phyloP scores from a whole-genome alignment of 35 echinoderm and acorn worm species.

The Lytechinus pictus region DNA sequence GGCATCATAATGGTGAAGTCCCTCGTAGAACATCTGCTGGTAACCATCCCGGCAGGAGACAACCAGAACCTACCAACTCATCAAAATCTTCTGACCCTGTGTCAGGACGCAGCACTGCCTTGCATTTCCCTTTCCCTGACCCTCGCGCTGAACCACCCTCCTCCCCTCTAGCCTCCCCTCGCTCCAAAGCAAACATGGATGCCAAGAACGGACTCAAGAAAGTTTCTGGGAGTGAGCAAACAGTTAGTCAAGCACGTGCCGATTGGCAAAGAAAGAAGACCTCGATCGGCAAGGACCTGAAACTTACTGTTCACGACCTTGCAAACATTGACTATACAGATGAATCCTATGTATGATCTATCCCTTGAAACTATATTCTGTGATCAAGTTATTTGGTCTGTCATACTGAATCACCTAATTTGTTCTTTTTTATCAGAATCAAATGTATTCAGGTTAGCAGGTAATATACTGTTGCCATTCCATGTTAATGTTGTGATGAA shows the following conservation, averaged over 20 bases:
- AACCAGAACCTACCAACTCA: conserved; percentile 38
- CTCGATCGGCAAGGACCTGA: conserved; percentile 52
- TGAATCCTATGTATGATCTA: conserved; percentile 81
- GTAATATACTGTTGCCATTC: not conserved
- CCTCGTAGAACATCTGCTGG: conserved; percentile 36
- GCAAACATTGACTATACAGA: conserved; percentile 82
- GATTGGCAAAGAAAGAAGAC: conserved; percentile 68
- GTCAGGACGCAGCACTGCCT: not conserved
- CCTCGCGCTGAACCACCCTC: conserved; percentile 40
- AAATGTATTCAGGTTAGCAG: not conserved
- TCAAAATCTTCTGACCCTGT: conserved; percentile 26
- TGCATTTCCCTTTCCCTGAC: conserved; percentile 51
- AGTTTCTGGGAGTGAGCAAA: conserved; percentile 46
- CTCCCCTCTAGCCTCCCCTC: conserved; percentile 32
- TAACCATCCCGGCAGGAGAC: conserved; percentile 27
- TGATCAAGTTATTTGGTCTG: not conserved
- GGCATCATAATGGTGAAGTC: conserved; percentile 25
- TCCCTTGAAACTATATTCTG: not conserved
- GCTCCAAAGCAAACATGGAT: conserved; percentile 28
- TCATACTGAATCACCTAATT: not conserved
- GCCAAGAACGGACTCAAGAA: conserved; percentile 60
- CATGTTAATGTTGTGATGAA: not conserved
- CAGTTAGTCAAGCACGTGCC: conserved; percentile 42
- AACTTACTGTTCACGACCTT: conserved; percentile 60
- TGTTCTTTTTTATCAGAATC: not conserved